Conservation (phyloP, 2,888 invertebrate species). For the Tipula unca region DNA sequence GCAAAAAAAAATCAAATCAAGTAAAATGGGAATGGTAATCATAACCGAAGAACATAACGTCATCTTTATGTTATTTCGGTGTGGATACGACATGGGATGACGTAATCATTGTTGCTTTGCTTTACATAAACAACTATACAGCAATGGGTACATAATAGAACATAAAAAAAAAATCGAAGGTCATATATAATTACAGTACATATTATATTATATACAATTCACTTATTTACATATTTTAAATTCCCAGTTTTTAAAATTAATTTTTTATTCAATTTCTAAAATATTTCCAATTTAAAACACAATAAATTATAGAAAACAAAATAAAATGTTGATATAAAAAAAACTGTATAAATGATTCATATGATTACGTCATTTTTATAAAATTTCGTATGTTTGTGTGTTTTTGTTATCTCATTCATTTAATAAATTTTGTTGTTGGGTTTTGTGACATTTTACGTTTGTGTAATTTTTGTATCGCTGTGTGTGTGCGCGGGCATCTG, state of each 20-base stretch:
- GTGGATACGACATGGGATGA: background rate
- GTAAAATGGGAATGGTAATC: background rate
- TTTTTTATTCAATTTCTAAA: background rate
- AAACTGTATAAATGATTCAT: conserved; percentile 2
- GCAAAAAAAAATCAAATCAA: background rate
- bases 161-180: background rate
- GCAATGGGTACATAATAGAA: background rate
- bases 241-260: conserved; percentile 2
- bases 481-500: background rate
- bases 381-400: background rate
- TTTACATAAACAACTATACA: background rate
- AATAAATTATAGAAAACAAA: background rate
- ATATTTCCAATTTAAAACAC: background rate
- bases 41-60: background rate
- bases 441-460: background rate
- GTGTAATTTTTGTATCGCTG: background rate
- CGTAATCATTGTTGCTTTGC: background rate
- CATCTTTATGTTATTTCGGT: conserved; percentile 1
- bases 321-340: background rate
- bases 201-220: background rate
- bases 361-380: conserved; percentile 8
- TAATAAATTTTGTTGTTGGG: background rate
- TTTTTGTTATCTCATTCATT: conserved; percentile 14
- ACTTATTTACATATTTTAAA: background rate
- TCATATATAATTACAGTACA: background rate